Evolutionary conservation across 2,888 invertebrate genomes (phyloP).

Genomic region (Loripinus fragilis): DNA sequence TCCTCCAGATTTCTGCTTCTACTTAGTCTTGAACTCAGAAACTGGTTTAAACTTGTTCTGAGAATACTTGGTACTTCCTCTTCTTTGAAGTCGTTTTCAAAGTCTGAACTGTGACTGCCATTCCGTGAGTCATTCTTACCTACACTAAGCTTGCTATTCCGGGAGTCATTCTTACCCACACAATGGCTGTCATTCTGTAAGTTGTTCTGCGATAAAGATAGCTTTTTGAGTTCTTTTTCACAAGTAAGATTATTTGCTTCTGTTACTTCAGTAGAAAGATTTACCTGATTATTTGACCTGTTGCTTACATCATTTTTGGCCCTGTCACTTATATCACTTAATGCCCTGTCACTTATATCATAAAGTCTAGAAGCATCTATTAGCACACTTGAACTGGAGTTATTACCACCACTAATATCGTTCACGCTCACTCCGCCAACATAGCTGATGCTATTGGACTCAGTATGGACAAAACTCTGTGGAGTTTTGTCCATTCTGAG

Average conservation of each 20-base stretch:
- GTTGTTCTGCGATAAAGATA: no score
- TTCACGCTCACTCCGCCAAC: no score
- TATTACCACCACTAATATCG: not conserved
- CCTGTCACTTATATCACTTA: no score
- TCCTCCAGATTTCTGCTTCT: conserved; percentile 50
- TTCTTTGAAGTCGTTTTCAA: conserved; percentile 28
- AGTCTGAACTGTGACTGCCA: not conserved
- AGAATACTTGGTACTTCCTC: conserved; percentile 47
- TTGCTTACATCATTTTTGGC: not conserved
- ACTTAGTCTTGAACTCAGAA: conserved; percentile 52
- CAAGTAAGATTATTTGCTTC: not conserved
- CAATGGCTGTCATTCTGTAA: not conserved
- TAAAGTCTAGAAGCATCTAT: not conserved
- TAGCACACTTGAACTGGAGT: conserved; percentile 15
- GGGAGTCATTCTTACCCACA: not conserved
- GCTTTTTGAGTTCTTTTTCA: not conserved
- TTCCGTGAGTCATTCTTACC: not conserved
- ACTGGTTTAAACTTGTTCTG: conserved; percentile 54
- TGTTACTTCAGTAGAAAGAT: not conserved
- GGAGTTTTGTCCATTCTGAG: no score
- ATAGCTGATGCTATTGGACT: no score
- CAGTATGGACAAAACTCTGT: no score
- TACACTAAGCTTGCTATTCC: not conserved
- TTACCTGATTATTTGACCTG: not conserved
- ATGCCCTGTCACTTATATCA: not conserved